These are phyloP conservation scores for Acanthisitta chloris DNA, from an alignment of 2,113 vertebrate genomes.

Conservation along the genomic window DNA sequence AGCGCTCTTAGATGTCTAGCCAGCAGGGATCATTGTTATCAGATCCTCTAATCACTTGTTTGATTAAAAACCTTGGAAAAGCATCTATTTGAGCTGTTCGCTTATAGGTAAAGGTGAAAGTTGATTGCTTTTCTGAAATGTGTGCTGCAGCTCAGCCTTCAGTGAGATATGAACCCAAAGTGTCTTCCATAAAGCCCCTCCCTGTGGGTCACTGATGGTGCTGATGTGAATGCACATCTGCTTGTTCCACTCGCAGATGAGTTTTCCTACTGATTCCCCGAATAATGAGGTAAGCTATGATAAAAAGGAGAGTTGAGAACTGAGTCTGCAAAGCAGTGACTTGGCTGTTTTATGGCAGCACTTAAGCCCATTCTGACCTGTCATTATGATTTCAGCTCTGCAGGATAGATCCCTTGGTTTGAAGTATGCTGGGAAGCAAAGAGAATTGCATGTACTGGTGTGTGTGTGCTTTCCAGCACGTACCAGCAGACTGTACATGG, in stretches of 20 bases:
- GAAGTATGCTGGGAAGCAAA: not conserved
- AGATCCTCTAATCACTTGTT: not conserved
- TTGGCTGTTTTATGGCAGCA: not conserved
- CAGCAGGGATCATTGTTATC: not conserved
- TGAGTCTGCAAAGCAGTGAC: not conserved
- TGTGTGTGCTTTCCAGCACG: accelerated
- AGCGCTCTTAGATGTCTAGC: not conserved
- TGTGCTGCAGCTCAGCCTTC: not conserved
- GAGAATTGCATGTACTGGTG: accelerated
- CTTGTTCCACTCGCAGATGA: not conserved
- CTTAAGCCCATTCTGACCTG: not conserved
- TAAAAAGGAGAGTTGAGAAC: not conserved
- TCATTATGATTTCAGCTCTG: not conserved
- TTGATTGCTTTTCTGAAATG: not conserved
- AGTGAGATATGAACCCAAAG: not conserved
- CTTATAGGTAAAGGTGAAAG: not conserved
- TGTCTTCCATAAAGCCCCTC: not conserved
- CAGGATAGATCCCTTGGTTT: not conserved
- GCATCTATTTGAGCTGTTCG: not conserved
- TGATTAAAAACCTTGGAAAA: conserved; percentile 4
- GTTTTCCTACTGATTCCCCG: not conserved
- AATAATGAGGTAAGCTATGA: accelerated
- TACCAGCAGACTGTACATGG: not conserved
- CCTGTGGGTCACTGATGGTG: not conserved
- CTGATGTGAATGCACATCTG: accelerated